These are phyloP conservation scores for Sarcophilus harrisii DNA, from an alignment of 2,797 vertebrate genomes.

Conservation along the genomic window DNA sequence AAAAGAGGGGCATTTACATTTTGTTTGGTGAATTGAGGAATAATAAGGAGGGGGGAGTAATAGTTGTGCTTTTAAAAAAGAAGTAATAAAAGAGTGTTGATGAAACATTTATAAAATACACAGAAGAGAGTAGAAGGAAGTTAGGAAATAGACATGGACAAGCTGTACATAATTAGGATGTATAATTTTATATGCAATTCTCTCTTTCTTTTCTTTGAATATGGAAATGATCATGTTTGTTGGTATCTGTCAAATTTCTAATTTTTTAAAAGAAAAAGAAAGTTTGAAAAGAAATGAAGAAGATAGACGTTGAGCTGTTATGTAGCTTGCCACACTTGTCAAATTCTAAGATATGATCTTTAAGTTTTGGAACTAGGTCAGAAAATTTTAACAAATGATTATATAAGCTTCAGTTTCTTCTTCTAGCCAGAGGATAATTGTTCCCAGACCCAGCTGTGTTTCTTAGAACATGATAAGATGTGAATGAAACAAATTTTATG, in stretches of 20 bases:
- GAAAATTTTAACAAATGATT: slow-evolving; percentile 41
- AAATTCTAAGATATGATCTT: not conserved
- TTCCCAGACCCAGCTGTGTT: not conserved
- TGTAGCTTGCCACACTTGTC: slow-evolving; percentile 6
- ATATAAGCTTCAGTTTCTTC: not conserved
- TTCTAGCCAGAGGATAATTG: not conserved
- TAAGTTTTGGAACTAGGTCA: slow-evolving; percentile 30
- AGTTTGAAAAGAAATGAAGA: slow-evolving; percentile 23
- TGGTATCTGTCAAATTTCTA: not conserved
- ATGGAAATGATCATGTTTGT: not conserved
- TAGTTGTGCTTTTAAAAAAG: not conserved
- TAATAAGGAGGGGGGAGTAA: not conserved
- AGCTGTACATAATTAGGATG: not conserved
- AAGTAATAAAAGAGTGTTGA: not conserved
- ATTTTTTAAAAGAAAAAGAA: slow-evolving; percentile 36
- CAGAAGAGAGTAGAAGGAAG: not conserved
- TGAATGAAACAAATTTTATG: slow-evolving; percentile 20
- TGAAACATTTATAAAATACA: not conserved
- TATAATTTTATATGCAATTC: not conserved
- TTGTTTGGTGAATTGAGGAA: not conserved
- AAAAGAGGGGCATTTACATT: not conserved
- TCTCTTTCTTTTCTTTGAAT: not conserved
- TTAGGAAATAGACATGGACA: not conserved
- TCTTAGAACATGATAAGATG: not conserved
- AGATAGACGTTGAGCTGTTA: not conserved